phyloP scores from a whole-genome alignment of 2,888 invertebrate species.

The Bombylius discolor region DNA sequence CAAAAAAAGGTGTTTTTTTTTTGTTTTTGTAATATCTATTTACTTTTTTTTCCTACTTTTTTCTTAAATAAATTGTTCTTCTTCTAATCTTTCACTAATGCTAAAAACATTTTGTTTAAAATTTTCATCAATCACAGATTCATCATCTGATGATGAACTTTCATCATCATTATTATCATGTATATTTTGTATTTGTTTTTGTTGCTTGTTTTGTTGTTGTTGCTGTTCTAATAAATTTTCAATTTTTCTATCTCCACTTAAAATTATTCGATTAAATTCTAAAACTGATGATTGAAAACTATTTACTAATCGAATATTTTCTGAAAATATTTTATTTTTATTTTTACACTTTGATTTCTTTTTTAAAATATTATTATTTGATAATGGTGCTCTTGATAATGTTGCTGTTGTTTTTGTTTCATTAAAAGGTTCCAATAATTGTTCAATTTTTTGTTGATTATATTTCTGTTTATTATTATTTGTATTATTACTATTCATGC shows the following conservation, averaged over 20 bases:
- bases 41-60: too few relatives aligned
- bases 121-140: too few relatives aligned
- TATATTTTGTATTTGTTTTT: slow-evolving; percentile 2
- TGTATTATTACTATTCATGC: slow-evolving; percentile 22
- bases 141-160: slow-evolving; percentile 21
- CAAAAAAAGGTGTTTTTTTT: not conserved
- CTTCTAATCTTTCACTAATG: slow-evolving; percentile 14
- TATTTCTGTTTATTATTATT: not conserved
- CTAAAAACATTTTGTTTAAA: slow-evolving; percentile 10
- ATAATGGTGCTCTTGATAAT: slow-evolving; percentile 12
- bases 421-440: not conserved
- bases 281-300: too few relatives aligned
- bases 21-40: too few relatives aligned
- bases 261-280: too few relatives aligned
- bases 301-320: too few relatives aligned
- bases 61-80: not conserved
- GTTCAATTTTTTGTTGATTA: not conserved
- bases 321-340: too few relatives aligned
- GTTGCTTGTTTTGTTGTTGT: slow-evolving; percentile 10
- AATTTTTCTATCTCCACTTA: too few relatives aligned
- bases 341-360: too few relatives aligned
- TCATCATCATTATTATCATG: not conserved
- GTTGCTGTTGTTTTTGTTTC: slow-evolving; percentile 15
- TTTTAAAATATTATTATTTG: not conserved
- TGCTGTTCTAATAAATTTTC: too few relatives aligned